phyloP scores from a whole-genome alignment of 2,113 vertebrate species.

The Ivindomyrus marchei region DNA sequence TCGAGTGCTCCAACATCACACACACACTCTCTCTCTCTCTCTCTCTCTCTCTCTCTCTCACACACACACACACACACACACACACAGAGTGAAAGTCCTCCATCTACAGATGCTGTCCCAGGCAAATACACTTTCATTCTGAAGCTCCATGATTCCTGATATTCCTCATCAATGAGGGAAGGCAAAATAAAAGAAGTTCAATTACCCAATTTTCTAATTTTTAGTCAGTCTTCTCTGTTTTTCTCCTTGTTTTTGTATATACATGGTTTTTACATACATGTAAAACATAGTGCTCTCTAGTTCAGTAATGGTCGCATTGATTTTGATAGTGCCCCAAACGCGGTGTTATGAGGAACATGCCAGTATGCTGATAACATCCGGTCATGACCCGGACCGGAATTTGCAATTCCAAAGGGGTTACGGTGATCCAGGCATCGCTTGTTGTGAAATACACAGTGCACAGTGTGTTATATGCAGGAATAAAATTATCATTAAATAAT shows the following conservation, averaged over 20 bases:
- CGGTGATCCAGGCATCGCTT: neutral
- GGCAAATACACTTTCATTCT: neutral
- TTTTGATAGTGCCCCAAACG: neutral
- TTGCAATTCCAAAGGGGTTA: neutral
- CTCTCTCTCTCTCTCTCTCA: no score
- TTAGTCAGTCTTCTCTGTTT: neutral
- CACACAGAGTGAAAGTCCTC: neutral
- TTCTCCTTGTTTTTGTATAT: neutral
- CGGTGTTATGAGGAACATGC: neutral
- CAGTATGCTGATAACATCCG: neutral
- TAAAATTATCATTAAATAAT: neutral
- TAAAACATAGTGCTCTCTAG: neutral
- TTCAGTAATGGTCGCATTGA: neutral
- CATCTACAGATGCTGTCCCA: neutral
- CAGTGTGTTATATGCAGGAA: neutral
- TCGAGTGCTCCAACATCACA: neutral
- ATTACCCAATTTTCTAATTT: neutral
- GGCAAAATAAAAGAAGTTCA: neutral
- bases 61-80: neutral
- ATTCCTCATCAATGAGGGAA: neutral
- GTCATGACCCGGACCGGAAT: neutral
- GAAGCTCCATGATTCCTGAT: neutral
- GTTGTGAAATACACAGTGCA: neutral
- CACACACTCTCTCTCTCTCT: no score
- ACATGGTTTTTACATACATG: neutral